Conservation (phyloP, 2,797 vertebrate species). For the Okamejei kenojei region DNA sequence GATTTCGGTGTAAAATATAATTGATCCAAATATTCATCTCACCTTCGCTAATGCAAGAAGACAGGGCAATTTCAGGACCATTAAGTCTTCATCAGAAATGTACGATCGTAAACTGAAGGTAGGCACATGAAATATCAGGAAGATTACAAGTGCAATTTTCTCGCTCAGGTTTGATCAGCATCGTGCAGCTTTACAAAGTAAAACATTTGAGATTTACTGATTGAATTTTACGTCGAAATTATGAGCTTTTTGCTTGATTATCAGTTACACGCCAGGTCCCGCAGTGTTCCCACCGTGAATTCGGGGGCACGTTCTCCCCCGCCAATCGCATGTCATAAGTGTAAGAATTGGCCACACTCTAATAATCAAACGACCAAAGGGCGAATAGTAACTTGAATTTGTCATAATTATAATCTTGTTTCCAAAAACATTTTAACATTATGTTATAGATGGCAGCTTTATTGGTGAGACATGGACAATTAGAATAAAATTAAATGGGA, state of each 20-base stretch:
- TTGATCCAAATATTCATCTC: background rate
- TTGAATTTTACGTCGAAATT: background rate
- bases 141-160: background rate
- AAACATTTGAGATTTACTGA: background rate
- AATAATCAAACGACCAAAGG: background rate
- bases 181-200: background rate
- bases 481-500: too few species aligned
- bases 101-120: background rate
- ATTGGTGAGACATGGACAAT: background rate
- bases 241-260: background rate
- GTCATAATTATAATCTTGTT: too few species aligned
- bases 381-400: background rate
- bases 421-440: background rate
- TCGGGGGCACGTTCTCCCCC: background rate
- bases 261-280: background rate
- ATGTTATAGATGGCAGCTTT: background rate
- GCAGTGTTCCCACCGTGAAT: background rate
- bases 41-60: background rate
- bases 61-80: background rate
- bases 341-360: background rate
- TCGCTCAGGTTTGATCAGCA: background rate
- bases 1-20: background rate
- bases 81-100: background rate
- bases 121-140: background rate
- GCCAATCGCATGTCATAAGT: background rate